phyloP scores from a whole-genome alignment of 2,113 vertebrate species.

The Antechinus stuartii region DNA sequence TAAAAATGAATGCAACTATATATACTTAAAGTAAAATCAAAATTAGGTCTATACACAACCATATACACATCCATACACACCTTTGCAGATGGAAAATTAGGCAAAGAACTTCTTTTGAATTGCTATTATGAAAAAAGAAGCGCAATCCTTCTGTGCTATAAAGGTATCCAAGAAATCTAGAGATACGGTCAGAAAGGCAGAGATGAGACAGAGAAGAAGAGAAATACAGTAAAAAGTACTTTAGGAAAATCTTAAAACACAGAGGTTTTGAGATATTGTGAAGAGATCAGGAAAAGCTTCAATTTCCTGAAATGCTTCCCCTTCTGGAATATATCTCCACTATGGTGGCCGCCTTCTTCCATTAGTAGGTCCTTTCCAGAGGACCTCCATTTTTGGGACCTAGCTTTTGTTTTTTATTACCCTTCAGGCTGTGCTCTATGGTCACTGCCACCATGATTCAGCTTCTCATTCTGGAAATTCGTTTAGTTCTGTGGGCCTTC shows the following conservation, averaged over 20 bases:
- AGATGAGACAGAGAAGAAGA: not conserved
- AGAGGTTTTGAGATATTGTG: not conserved
- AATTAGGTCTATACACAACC: not conserved
- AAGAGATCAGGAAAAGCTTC: not conserved
- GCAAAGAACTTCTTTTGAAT: not conserved
- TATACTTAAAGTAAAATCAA: not conserved
- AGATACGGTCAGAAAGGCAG: not conserved
- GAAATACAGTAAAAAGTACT: not conserved
- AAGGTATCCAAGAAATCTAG: not conserved
- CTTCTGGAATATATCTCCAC: not conserved
- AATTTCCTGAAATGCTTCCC: not conserved
- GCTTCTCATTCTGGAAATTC: not conserved
- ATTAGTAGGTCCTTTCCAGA: not conserved
- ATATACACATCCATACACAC: not conserved
- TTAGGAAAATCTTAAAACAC: not conserved
- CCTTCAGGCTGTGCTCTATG: not conserved
- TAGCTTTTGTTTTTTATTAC: not conserved
- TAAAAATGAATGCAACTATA: not conserved
- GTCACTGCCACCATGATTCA: not conserved
- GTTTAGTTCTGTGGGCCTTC: not conserved
- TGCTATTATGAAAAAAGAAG: not conserved
- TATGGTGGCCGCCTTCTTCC: not conserved
- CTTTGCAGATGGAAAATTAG: not conserved
- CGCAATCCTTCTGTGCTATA: not conserved
- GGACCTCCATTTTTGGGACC: not conserved